These are phyloP conservation scores for Timandra comae DNA, from an alignment of 2,888 invertebrate species.

Conservation along the genomic window DNA sequence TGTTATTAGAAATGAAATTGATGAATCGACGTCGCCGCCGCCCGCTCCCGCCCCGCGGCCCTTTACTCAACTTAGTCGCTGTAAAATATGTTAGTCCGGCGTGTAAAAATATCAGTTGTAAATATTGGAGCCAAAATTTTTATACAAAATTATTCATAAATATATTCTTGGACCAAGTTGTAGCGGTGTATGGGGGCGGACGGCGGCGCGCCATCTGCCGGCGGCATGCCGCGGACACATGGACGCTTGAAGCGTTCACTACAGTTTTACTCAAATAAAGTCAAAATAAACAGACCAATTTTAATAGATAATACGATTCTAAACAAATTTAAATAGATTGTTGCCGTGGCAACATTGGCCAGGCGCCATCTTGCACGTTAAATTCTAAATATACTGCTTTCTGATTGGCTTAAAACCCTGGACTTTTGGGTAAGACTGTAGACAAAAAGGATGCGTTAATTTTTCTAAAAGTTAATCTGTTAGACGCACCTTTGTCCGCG, in stretches of 20 bases:
- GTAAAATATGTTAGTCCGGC: conserved; percentile 62
- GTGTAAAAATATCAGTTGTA: conserved; percentile 71
- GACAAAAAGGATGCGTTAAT: too few species aligned
- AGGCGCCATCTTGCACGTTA: too few species aligned
- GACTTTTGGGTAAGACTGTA: too few species aligned
- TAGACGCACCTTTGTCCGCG: too few species aligned
- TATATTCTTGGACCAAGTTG: conserved; percentile 64
- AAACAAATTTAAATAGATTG: too few species aligned
- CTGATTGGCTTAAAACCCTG: too few species aligned
- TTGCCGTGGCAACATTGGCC: too few species aligned
- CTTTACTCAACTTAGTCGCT: conserved; percentile 56
- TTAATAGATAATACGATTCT: too few species aligned
- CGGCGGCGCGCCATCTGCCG: conserved; percentile 20
- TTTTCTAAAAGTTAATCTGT: too few species aligned
- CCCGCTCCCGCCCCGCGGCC: conserved; percentile 35
- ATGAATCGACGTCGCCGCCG: conserved; percentile 36
- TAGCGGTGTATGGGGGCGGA: conserved; percentile 27
- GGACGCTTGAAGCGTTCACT: neutral
- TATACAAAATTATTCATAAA: conserved; percentile 71
- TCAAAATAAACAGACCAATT: too few species aligned
- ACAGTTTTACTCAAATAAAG: too few species aligned
- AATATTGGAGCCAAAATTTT: conserved; percentile 74
- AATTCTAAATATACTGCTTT: too few species aligned
- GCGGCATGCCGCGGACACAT: conserved; percentile 1
- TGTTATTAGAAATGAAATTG: conserved; percentile 69